Percentiles rank a stretch among this genome's conserved stretches.
Conservation (phyloP, 2,888 invertebrate genomes). For the Pyrrhia umbra region DNA sequence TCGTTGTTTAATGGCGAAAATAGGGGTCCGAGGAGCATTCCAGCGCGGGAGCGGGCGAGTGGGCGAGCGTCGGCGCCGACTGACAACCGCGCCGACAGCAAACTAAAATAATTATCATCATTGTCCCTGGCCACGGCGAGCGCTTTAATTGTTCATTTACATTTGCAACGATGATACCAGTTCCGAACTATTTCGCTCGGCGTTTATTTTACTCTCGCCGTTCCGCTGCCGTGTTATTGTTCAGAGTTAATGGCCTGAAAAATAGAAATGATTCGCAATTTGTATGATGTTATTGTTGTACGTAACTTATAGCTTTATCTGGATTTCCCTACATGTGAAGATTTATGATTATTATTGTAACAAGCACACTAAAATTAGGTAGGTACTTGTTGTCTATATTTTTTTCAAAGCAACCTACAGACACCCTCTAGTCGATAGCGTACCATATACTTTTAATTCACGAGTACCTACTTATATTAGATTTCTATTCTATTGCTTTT, state of each 20-base stretch:
- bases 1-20: slow-evolving; percentile 88
- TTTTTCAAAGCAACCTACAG: slow-evolving; percentile 1
- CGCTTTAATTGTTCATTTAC: slow-evolving; percentile 90
- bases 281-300: slow-evolving; percentile 80
- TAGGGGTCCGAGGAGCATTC: slow-evolving; percentile 87
- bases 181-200: slow-evolving; percentile 87
- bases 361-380: slow-evolving; percentile 20
- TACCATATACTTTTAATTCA: not conserved
- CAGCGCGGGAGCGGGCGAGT: slow-evolving; percentile 75
- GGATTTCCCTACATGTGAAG: slow-evolving; percentile 60
- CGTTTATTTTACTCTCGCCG: slow-evolving; percentile 86
- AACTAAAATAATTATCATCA: slow-evolving; percentile 91
- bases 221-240: slow-evolving; percentile 85
- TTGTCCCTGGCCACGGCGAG: slow-evolving; percentile 88
- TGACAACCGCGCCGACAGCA: slow-evolving; percentile 87
- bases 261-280: slow-evolving; percentile 88
- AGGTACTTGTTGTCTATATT: slow-evolving; percentile 15
- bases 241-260: slow-evolving; percentile 88
- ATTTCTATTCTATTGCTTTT: slow-evolving; percentile 1
- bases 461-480: not conserved
- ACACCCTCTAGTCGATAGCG: not conserved
- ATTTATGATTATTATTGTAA: slow-evolving; percentile 45
- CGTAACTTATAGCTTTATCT: slow-evolving; percentile 71
- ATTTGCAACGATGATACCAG: slow-evolving; percentile 90
- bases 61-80: slow-evolving; percentile 69